Conservation (phyloP, 2,888 invertebrate species). For the Drosophila quinaria region DNA sequence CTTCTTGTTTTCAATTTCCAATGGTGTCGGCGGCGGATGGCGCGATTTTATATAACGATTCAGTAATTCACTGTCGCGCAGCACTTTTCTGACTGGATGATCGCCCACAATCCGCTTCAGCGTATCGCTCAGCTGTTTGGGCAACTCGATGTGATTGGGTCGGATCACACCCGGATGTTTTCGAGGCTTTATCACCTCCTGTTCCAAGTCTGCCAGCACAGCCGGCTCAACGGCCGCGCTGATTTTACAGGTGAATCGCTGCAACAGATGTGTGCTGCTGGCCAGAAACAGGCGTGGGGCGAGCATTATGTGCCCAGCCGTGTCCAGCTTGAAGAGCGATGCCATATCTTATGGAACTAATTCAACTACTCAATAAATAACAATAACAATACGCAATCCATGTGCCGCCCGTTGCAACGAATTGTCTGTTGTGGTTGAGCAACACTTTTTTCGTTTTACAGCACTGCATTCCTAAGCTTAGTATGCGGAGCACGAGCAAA, state of each 20-base stretch:
- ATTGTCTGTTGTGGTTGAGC: conserved; percentile 19
- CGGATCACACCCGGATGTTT: conserved; percentile 91
- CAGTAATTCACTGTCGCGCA: conserved; percentile 87
- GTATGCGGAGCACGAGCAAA: neutral
- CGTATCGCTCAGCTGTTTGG: conserved; percentile 88
- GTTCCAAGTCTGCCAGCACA: conserved; percentile 73
- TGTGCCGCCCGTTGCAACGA: conserved; percentile 41
- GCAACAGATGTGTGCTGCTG: conserved; percentile 43
- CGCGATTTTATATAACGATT: conserved; percentile 88
- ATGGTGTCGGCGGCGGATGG: conserved; percentile 89
- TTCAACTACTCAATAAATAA: conserved; percentile 30
- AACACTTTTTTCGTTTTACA: conserved; percentile 22
- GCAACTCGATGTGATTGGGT: conserved; percentile 87
- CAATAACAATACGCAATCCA: conserved; percentile 22
- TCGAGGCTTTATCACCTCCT: conserved; percentile 87
- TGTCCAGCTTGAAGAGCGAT: conserved; percentile 26
- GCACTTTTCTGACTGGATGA: conserved; percentile 87
- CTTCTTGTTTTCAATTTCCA: conserved; percentile 71
- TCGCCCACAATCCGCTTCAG: conserved; percentile 88
- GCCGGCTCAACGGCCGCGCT: conserved; percentile 74
- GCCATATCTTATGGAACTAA: conserved; percentile 31
- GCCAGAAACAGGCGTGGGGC: conserved; percentile 32
- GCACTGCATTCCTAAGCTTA: conserved; percentile 11
- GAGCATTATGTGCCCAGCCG: conserved; percentile 27
- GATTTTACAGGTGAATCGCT: conserved; percentile 79